These are phyloP conservation scores for Aporophyla nigra DNA, from an alignment of 2,888 invertebrate species.

Conservation along the genomic window DNA sequence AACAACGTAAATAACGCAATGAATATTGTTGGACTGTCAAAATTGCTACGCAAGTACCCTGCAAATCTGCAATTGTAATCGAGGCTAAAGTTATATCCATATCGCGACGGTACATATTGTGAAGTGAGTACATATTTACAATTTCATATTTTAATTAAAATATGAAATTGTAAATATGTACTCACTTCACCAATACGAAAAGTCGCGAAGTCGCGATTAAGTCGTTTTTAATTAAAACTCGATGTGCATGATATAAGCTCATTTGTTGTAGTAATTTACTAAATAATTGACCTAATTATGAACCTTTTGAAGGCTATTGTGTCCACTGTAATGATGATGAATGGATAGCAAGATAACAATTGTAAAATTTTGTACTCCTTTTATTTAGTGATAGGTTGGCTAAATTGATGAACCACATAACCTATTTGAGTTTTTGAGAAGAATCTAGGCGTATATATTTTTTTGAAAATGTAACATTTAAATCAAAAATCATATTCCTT, in stretches of 20 bases:
- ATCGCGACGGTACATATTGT: background rate
- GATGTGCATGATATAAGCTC: slow-evolving; percentile 9
- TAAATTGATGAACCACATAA: background rate
- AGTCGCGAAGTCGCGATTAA: too few relatives aligned
- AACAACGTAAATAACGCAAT: too few relatives aligned
- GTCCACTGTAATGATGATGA: background rate
- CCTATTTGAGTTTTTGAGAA: background rate
- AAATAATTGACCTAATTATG: slow-evolving; percentile 7
- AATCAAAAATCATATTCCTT: background rate
- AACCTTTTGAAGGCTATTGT: slow-evolving; percentile 1
- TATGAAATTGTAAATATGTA: too few relatives aligned
- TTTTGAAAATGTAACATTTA: background rate
- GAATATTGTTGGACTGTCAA: too few relatives aligned
- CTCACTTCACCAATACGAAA: too few relatives aligned
- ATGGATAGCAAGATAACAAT: background rate
- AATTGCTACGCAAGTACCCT: too few relatives aligned
- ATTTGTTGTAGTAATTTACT: background rate
- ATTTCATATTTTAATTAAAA: slow-evolving; percentile 9
- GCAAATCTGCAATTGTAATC: background rate
- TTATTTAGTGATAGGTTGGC: background rate
- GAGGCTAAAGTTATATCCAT: background rate
- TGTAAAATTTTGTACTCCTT: background rate
- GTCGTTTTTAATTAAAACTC: slow-evolving; percentile 24
- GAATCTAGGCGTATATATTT: background rate
- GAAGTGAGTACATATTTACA: background rate